These are phyloP conservation scores for Phaethon lepturus DNA, from an alignment of 2,113 vertebrate species.

Conservation along the genomic window DNA sequence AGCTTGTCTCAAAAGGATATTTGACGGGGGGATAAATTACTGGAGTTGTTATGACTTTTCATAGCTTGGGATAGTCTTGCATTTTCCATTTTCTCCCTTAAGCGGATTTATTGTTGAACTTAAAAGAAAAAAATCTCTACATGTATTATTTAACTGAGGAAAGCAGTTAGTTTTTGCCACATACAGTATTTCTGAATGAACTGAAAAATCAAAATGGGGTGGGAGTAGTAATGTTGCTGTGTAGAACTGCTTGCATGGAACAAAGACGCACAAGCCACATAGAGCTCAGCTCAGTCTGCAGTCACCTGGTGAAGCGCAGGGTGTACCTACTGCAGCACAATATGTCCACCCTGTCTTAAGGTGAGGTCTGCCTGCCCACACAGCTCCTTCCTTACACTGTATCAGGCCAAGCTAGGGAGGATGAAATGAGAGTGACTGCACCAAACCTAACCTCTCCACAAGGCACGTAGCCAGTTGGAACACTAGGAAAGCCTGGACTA, in stretches of 20 bases:
- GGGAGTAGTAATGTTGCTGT: neutral
- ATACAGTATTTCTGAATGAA: neutral
- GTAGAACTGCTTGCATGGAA: neutral
- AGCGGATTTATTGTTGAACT: neutral
- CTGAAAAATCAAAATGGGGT: neutral
- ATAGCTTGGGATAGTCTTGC: neutral
- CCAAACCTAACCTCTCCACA: neutral
- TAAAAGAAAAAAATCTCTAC: neutral
- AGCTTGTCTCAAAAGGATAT: neutral
- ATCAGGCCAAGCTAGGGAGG: neutral
- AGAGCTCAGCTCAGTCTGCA: neutral
- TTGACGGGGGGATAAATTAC: neutral
- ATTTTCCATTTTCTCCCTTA: neutral
- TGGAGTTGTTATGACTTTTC: neutral
- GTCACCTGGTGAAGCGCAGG: neutral
- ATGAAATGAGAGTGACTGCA: neutral
- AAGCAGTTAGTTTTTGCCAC: neutral
- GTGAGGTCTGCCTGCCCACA: neutral
- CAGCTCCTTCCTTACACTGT: neutral
- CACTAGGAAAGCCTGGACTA: neutral
- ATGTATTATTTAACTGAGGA: neutral
- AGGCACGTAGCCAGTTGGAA: neutral
- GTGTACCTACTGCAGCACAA: too few relatives aligned
- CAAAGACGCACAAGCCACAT: neutral
- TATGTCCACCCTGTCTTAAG: neutral